Percentiles rank a stretch among this genome's conserved stretches.
These are phyloP conservation scores for Cephus pygmeus DNA, from an alignment of 2,888 invertebrate genomes.

Conservation along the genomic window DNA sequence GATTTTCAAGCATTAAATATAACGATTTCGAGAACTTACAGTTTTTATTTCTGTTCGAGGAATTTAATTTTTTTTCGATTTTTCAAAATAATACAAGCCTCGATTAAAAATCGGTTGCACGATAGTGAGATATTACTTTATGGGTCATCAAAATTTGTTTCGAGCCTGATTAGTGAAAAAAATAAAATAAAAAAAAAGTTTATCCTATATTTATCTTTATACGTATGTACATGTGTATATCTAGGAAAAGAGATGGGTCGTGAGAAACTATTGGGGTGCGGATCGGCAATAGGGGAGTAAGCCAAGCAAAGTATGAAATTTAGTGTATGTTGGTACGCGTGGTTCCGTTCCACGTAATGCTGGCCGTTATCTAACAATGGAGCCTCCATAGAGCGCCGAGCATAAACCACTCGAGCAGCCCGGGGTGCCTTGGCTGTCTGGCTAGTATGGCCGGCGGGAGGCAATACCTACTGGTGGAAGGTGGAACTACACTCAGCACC, in stretches of 20 bases:
- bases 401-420: conserved; percentile 5
- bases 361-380: conserved; percentile 8
- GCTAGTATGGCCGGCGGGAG: neutral
- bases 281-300: conserved; percentile 1
- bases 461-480: neutral
- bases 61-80: neutral
- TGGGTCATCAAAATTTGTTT: neutral
- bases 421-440: neutral
- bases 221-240: neutral
- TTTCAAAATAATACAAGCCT: neutral
- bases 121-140: too few species aligned
- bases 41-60: neutral
- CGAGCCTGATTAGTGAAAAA: neutral
- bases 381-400: neutral
- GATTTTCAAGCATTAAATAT: neutral
- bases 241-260: neutral
- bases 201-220: too few species aligned
- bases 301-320: neutral
- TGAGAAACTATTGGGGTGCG: neutral
- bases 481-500: neutral
- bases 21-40: neutral
- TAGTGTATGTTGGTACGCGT: conserved; percentile 1
- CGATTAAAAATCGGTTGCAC: too few species aligned
- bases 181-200: neutral
- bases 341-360: conserved; percentile 5